Evolutionary conservation across 2,113 vertebrate genomes (phyloP).

Genomic region (Nettapus auritus): DNA sequence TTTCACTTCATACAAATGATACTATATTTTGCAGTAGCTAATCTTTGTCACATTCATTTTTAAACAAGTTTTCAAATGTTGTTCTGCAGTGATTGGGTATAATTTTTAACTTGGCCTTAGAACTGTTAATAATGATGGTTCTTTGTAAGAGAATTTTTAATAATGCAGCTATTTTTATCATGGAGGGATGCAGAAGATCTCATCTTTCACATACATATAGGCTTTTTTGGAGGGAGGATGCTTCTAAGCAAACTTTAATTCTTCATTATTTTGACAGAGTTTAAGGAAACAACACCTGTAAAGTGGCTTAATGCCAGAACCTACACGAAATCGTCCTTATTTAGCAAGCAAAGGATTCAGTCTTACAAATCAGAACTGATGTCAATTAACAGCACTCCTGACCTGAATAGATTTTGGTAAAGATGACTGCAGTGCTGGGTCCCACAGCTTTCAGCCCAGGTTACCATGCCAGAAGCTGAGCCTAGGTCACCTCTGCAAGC

Average conservation of each 20-base stretch:
- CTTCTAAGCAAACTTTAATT: not conserved
- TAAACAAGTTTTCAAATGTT: slow-evolving; percentile 50
- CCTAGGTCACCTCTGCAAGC: not conserved
- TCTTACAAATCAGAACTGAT: not conserved
- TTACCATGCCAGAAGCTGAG: not conserved
- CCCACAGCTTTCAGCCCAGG: not conserved
- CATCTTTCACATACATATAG: slow-evolving; percentile 29
- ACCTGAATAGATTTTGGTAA: not conserved
- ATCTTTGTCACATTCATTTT: slow-evolving; percentile 59
- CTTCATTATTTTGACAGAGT: not conserved
- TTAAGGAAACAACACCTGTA: slow-evolving; percentile 4
- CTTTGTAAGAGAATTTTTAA: slow-evolving; percentile 58
- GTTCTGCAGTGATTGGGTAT: slow-evolving; percentile 40
- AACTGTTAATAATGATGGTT: slow-evolving; percentile 43
- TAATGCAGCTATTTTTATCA: slow-evolving; percentile 47
- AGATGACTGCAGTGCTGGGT: not conserved
- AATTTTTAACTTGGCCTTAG: slow-evolving; percentile 40
- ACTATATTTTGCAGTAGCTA: not conserved
- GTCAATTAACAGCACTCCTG: not conserved
- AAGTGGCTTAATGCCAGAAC: not conserved
- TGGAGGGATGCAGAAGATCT: not conserved
- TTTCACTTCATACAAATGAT: not conserved
- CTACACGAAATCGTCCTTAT: not conserved
- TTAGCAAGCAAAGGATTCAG: not conserved
- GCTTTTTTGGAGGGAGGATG: not conserved